Base-by-base conservation (phyloP, 1,140 invertebrate species). In the Drosophila parabipectinata region DNA sequence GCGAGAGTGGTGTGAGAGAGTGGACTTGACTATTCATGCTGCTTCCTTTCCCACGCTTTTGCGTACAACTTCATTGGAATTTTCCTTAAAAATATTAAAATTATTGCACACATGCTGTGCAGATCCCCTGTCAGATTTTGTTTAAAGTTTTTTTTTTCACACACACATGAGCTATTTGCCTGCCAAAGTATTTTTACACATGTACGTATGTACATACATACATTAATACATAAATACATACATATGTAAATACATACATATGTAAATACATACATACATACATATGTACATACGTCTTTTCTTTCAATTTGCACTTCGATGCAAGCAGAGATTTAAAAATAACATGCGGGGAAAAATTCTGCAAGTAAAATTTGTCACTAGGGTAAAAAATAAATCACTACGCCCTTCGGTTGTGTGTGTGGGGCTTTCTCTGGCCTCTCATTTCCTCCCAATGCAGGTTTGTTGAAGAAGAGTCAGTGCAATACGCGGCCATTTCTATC, bases 331-430 rank as follows among this genome's bases (percentile, higher is more conserved):
- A 63, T 56, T 83, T 88, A 88, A 83, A 88, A 88, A 88, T 88
- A 88, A 83, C 76, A 77, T 66, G 39, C 47, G 47, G 71, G 52
- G 58, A 84, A 84, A 84, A 84, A 64, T 53, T 71, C 60, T 39
- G 72, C 76, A 83, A 77, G 79, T 74, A 58, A 83, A 88, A 88
- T 54, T 78, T 89, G 83, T 88, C 81, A 77, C 83, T 89, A 74
- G 84, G 83, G 79, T 83, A 89, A 68, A 88, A 88, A 88, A 79
- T 83, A 88, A 88, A 88, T 88, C 83, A 66, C 77, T 59, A 54
- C 51, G 64, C 57, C 59, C 72, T 64, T 53, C 37, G 50, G 48
- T 21, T 48, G 24, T 62, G 9, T 37, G 48, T 12, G 18, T 57
- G 34, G 55, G 62, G 21, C 15, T 32, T 54, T 47, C 63, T 21